Conservation (phyloP, 2,888 invertebrate species). For the Oligia latruncula region DNA sequence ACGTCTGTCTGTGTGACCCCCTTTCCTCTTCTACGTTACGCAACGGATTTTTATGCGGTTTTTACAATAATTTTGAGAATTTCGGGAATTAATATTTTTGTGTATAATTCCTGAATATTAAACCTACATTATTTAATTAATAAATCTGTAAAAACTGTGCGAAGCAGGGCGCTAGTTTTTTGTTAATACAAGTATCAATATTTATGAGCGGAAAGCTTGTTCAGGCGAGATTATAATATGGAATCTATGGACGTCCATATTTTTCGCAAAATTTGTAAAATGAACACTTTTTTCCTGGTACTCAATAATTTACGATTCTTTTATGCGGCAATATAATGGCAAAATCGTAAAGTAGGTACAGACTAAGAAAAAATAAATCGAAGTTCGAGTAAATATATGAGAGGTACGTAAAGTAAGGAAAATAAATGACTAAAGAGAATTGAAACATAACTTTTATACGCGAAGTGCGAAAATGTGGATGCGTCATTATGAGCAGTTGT, state of each 20-base stretch:
- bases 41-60: neutral
- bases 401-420: neutral
- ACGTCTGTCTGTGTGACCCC: no score
- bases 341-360: constrained; percentile 23
- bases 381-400: constrained; percentile 1
- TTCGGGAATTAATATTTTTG: neutral
- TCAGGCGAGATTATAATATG: constrained; percentile 19
- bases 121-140: neutral
- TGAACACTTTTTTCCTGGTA: constrained; percentile 13
- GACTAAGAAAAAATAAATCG: constrained; percentile 17
- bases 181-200: constrained; percentile 29
- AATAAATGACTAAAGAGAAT: constrained; percentile 4
- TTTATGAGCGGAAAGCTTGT: constrained; percentile 38
- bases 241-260: constrained; percentile 8
- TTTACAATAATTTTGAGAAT: neutral
- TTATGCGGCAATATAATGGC: constrained; percentile 19
- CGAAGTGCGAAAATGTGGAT: neutral
- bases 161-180: neutral
- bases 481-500: neutral
- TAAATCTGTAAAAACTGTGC: neutral
- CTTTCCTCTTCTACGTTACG: neutral
- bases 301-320: constrained; percentile 47
- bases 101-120: neutral
- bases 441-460: neutral
- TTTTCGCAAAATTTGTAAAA: constrained; percentile 36